Conservation (phyloP, 2,113 vertebrate species). For the Pangasianodon hypophthalmus region DNA sequence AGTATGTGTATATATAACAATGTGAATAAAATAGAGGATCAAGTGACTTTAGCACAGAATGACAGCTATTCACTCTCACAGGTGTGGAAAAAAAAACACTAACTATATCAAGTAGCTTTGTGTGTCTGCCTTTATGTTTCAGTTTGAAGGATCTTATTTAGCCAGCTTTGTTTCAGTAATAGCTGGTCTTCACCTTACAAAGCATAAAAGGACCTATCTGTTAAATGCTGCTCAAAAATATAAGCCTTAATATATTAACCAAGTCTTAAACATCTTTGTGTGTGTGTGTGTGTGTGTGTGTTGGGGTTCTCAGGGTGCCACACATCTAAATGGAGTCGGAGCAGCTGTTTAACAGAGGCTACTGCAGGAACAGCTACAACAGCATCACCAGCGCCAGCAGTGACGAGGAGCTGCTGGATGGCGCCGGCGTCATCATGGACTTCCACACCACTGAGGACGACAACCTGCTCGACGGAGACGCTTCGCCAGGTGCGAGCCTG, state of each 20-base stretch:
- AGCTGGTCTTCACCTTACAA: background rate
- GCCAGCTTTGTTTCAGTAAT: background rate
- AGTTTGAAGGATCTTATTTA: background rate
- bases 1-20: background rate
- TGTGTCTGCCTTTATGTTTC: background rate
- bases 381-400: constrained; percentile 98
- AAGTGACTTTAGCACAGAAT: background rate
- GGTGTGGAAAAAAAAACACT: background rate
- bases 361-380: constrained; percentile 97
- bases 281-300: constrained; percentile 36
- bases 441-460: constrained; percentile 99
- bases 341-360: constrained; percentile 96
- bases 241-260: background rate
- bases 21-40: background rate
- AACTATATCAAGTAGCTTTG: background rate
- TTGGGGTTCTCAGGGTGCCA: constrained; percentile 71
- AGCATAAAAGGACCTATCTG: background rate
- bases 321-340: constrained; percentile 99
- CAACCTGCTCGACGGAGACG: constrained; percentile 94
- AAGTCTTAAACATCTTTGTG: constrained; percentile 2
- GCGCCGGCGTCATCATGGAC: constrained; percentile 95
- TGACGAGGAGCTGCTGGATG: constrained; percentile 97
- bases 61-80: background rate
- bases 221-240: background rate
- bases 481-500: constrained; percentile 81